phyloP scores from a whole-genome alignment of 2,888 invertebrate species.

The Choristoneura rosaceana region DNA sequence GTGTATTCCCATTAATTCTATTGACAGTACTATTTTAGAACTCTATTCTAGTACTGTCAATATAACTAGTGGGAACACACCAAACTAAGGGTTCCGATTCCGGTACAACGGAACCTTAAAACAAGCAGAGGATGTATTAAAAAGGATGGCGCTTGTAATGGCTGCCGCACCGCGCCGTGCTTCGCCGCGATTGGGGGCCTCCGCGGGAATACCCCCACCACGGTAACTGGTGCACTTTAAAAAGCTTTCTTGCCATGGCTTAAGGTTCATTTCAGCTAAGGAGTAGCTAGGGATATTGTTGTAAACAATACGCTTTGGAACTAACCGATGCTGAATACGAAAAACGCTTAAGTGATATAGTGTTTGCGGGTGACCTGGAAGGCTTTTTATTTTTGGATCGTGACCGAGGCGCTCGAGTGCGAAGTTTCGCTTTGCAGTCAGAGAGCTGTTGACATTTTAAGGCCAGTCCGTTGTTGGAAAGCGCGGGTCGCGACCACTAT shows the following conservation, averaged over 20 bases:
- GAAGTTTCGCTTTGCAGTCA: background rate
- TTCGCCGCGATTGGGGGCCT: slow-evolving; percentile 56
- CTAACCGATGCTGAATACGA: slow-evolving; percentile 59
- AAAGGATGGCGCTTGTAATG: slow-evolving; percentile 66
- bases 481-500: too few relatives aligned
- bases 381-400: slow-evolving; percentile 36
- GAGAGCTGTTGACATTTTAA: too few relatives aligned
- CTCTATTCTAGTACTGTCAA: too few relatives aligned
- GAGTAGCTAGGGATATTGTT: slow-evolving; percentile 4
- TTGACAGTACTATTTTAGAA: too few relatives aligned
- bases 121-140: slow-evolving; percentile 66
- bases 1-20: too few relatives aligned
- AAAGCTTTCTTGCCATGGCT: background rate
- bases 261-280: slow-evolving; percentile 33
- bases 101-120: too few relatives aligned
- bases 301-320: slow-evolving; percentile 48
- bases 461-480: too few relatives aligned
- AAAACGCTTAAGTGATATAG: slow-evolving; percentile 59
- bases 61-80: too few relatives aligned
- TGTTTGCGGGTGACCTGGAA: slow-evolving; percentile 39
- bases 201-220: slow-evolving; percentile 47
- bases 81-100: too few relatives aligned
- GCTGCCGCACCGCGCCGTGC: slow-evolving; percentile 50
- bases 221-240: background rate
- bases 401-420: slow-evolving; percentile 6